Conservation (phyloP, 2,797 vertebrate species). For the Crax fasciolata region DNA sequence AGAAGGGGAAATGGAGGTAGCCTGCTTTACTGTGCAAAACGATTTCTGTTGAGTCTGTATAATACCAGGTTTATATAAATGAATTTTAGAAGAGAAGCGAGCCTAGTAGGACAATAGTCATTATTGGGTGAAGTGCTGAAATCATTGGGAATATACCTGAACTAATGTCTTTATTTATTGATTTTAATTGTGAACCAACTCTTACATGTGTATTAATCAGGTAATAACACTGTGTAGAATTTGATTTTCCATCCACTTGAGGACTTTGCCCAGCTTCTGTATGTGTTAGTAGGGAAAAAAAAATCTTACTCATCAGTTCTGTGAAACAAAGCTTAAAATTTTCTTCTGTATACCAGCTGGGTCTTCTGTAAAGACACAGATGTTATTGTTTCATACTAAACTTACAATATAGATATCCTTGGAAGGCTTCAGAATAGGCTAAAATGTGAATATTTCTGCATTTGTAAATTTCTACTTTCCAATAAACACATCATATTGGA, state of each 20-base stretch:
- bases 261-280: background rate
- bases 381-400: background rate
- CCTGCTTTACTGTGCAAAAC: background rate
- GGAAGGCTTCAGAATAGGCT: background rate
- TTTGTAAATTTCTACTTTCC: conserved; percentile 15
- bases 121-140: background rate
- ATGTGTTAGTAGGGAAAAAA: background rate
- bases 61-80: conserved; percentile 43
- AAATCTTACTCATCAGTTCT: background rate
- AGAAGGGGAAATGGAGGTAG: background rate
- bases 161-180: background rate
- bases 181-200: background rate
- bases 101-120: background rate
- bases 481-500: background rate
- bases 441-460: background rate
- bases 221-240: background rate
- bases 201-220: background rate
- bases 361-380: background rate
- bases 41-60: conserved; percentile 25
- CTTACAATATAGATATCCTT: background rate
- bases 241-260: background rate
- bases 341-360: background rate
- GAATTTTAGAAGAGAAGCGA: conserved; percentile 1
- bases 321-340: background rate
- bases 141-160: background rate